Conservation (phyloP, 2,113 vertebrate genomes). For the Osmerus mordax region DNA sequence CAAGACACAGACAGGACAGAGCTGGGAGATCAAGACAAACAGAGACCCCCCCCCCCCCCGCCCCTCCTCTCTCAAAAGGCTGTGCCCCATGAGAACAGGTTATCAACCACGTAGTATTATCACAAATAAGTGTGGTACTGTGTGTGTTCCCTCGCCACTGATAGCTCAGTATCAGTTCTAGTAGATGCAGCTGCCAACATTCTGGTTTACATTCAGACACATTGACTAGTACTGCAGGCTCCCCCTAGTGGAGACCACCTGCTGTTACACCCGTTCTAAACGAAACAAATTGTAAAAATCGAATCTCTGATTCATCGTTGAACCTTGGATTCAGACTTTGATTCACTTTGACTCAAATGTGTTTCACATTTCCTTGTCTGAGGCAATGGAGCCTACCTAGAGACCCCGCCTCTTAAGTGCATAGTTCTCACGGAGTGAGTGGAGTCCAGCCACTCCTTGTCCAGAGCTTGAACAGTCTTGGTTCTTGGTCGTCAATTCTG, state of each 20-base stretch:
- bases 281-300: neutral
- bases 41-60: conserved; percentile 43
- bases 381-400: conserved; percentile 32
- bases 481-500: neutral
- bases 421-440: conserved; percentile 51
- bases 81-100: conserved; percentile 13
- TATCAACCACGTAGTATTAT: conserved; percentile 4
- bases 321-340: conserved; percentile 1
- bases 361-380: conserved; percentile 52
- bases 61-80: conserved; percentile 34
- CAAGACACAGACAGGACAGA: conserved; percentile 31
- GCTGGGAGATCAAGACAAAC: conserved; percentile 23
- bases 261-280: neutral
- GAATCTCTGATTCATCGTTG: neutral
- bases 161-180: conserved; percentile 34
- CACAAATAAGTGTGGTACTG: conserved; percentile 12
- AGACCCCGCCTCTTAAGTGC: conserved; percentile 46
- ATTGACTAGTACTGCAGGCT: conserved; percentile 26
- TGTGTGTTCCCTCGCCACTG: conserved; percentile 54
- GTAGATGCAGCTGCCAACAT: conserved; percentile 56
- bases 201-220: conserved; percentile 57
- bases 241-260: conserved; percentile 1
- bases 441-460: conserved; percentile 21
- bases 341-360: conserved; percentile 27
- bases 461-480: conserved; percentile 18